Conservation (phyloP, 2,797 vertebrate species). For the Peromyscus nudipes region DNA sequence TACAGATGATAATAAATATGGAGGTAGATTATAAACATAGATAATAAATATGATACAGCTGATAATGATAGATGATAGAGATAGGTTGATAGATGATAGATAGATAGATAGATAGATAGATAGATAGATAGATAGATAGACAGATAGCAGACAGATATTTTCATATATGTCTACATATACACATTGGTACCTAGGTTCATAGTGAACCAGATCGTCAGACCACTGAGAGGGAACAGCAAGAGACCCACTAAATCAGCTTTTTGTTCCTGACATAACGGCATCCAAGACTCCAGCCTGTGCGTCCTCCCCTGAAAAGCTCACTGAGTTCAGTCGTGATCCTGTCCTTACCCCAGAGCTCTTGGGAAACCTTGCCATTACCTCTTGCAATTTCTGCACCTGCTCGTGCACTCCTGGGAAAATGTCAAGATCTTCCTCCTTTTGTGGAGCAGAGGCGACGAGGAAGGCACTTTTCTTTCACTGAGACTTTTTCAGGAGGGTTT, state of each 20-base stretch:
- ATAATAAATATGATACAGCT: background rate
- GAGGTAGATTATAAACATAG: background rate
- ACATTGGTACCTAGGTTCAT: background rate
- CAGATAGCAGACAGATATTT: background rate
- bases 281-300: conserved; percentile 41
- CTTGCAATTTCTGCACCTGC: conserved; percentile 60
- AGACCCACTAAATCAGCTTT: conserved; percentile 44
- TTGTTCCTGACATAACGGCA: conserved; percentile 20
- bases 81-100: background rate
- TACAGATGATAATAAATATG: background rate
- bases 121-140: background rate
- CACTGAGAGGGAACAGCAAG: background rate
- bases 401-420: conserved; percentile 74
- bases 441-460: conserved; percentile 40
- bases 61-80: background rate
- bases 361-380: conserved; percentile 51
- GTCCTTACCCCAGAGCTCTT: conserved; percentile 34
- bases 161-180: background rate
- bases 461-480: conserved; percentile 69
- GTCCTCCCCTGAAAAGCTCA: conserved; percentile 59
- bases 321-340: conserved; percentile 57
- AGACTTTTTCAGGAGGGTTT: conserved; percentile 60
- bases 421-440: conserved; percentile 70
- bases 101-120: background rate
- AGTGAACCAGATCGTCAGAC: background rate